A percentile compares a stretch with the other conserved stretches of the same genome.
phyloP scores from a whole-genome alignment of 1,140 invertebrate genomes.

The Bombus ignitus region DNA sequence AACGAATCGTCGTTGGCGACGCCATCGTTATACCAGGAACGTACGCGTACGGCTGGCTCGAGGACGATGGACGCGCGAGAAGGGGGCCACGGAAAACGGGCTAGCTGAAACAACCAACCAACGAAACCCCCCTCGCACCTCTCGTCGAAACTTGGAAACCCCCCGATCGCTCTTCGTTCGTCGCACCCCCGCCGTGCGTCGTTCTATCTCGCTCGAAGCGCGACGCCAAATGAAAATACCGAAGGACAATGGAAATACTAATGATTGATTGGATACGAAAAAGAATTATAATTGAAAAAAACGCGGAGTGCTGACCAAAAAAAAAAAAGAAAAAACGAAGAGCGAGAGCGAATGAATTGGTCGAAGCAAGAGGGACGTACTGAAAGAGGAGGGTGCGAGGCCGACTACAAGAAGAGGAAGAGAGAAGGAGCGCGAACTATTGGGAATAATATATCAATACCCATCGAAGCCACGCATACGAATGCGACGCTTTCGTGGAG shows the following conservation, averaged over 20 bases:
- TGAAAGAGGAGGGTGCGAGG: conserved; percentile 5
- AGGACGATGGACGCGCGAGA: not conserved
- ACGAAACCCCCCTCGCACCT: not conserved
- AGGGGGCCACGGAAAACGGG: conserved; percentile 18
- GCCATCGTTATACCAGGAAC: conserved; percentile 65
- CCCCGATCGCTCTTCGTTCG: not conserved
- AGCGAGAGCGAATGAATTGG: conserved; percentile 24
- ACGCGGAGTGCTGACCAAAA: conserved; percentile 75
- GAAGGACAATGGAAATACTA: conserved; percentile 84
- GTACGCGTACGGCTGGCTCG: conserved; percentile 45
- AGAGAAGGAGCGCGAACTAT: conserved; percentile 80
- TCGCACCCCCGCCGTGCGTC: conserved; percentile 19
- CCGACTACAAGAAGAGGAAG: conserved; percentile 42
- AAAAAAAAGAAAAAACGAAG: conserved; percentile 65
- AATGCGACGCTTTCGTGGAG: conserved; percentile 76
- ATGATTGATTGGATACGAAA: conserved; percentile 84
- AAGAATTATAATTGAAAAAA: conserved; percentile 84
- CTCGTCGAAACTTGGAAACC: conserved; percentile 61
- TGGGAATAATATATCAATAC: conserved; percentile 84
- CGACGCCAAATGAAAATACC: conserved; percentile 83
- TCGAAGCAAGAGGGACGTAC: conserved; percentile 18
- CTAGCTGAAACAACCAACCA: conserved; percentile 24
- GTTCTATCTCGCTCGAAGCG: conserved; percentile 71
- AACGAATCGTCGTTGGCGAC: conserved; percentile 79
- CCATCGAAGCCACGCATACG: conserved; percentile 83